These are phyloP conservation scores for Nothocercus julius DNA, from an alignment of 2,113 vertebrate genomes.

Conservation along the genomic window DNA sequence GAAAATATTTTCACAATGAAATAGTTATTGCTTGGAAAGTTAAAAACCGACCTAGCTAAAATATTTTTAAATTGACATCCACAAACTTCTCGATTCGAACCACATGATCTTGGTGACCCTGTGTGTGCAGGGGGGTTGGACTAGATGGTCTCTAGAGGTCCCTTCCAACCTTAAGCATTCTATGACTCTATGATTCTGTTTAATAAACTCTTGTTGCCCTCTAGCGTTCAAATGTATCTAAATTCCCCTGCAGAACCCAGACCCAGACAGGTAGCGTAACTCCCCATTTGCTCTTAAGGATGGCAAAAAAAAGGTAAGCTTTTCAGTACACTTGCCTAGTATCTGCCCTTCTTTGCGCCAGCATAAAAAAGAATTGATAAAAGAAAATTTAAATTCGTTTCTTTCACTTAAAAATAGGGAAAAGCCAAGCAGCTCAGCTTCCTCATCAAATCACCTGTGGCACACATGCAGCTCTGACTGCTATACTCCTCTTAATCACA, in stretches of 20 bases:
- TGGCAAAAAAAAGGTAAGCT: background rate
- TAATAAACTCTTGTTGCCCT: conserved; percentile 46
- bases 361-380: background rate
- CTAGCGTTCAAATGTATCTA: conserved; percentile 23
- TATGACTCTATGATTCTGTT: too few species aligned
- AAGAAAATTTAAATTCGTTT: background rate
- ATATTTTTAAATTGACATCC: background rate
- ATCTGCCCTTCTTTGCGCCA: background rate
- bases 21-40: background rate
- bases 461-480: background rate
- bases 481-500: background rate
- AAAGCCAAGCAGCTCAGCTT: background rate
- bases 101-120: too few species aligned
- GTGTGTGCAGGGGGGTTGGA: too few species aligned
- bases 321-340: background rate
- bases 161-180: too few species aligned
- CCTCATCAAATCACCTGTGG: background rate
- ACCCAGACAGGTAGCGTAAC: background rate
- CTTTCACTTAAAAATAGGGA: background rate
- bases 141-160: too few species aligned
- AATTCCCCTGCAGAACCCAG: background rate
- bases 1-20: background rate
- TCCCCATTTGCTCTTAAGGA: fast-evolving
- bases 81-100: background rate
- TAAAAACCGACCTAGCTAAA: background rate